Evolutionary conservation across 2,113 vertebrate species (phyloP).

Genomic region (Nibea albiflora): DNA sequence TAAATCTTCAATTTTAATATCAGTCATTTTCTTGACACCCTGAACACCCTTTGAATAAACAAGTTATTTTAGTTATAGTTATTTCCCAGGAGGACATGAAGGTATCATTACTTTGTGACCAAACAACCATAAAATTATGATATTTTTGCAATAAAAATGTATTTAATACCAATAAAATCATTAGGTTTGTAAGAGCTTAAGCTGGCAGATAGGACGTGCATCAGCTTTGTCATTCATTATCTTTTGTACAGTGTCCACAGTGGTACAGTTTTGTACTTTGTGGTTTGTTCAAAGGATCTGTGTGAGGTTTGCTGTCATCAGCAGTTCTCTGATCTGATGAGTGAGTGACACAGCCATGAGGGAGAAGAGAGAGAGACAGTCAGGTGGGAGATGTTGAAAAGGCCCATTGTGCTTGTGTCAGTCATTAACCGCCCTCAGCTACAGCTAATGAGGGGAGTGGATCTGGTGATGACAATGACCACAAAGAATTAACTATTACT

Average conservation of each 20-base stretch:
- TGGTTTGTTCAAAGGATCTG: conserved; percentile 54
- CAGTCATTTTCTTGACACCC: neutral
- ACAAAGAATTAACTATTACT: neutral
- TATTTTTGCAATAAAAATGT: no score
- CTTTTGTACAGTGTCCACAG: conserved; percentile 24
- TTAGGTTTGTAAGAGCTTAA: neutral
- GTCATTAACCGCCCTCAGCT: conserved; percentile 45
- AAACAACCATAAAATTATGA: neutral
- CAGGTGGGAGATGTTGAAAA: conserved; percentile 23
- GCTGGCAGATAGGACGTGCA: neutral
- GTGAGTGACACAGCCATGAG: conserved; percentile 1
- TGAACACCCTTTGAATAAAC: neutral
- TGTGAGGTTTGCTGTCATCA: conserved; percentile 57
- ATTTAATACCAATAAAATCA: no score
- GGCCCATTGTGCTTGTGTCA: conserved; percentile 27
- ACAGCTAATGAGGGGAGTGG: conserved; percentile 16
- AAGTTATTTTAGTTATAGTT: neutral
- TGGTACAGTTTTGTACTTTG: conserved; percentile 64
- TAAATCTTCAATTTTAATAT: neutral
- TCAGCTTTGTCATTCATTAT: conserved; percentile 59
- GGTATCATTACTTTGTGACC: neutral
- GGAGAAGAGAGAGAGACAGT: conserved; percentile 4
- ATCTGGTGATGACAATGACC: conserved; percentile 5
- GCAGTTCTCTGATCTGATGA: conserved; percentile 44
- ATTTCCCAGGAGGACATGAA: neutral